phyloP scores from a whole-genome alignment of 2,888 invertebrate species.

The Hydrotaea diabolus region DNA sequence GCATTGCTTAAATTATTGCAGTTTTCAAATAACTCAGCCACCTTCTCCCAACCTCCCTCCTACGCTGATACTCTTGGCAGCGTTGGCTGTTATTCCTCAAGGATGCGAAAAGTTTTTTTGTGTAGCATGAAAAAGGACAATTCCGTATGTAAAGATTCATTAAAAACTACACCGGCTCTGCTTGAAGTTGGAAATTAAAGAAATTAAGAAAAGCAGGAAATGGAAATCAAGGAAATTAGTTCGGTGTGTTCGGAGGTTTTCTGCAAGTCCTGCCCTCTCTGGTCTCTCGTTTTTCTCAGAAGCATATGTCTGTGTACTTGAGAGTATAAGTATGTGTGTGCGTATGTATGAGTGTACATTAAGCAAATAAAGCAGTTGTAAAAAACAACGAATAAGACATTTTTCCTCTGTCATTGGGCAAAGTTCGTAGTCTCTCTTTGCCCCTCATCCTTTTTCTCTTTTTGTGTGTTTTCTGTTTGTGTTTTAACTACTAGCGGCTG shows the following conservation, averaged over 20 bases:
- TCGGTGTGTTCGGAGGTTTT: background rate
- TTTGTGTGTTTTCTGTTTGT: too few relatives aligned
- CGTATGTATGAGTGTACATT: conserved; percentile 9
- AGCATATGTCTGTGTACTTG: too few relatives aligned
- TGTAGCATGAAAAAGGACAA: conserved; percentile 20
- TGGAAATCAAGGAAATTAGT: conserved; percentile 31
- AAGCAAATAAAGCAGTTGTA: conserved; percentile 20
- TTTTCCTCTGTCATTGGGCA: background rate
- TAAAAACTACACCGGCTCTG: conserved; percentile 35
- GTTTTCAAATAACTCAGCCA: conserved; percentile 1
- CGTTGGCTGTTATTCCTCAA: background rate
- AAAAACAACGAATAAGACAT: conserved; percentile 11
- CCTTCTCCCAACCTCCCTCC: background rate
- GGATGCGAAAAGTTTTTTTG: background rate
- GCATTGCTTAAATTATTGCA: conserved; percentile 21
- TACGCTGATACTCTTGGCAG: too few relatives aligned
- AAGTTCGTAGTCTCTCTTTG: background rate
- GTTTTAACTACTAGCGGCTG: conserved; percentile 6
- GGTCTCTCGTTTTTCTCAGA: too few relatives aligned
- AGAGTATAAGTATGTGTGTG: background rate
- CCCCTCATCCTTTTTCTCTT: background rate
- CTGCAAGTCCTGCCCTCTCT: background rate
- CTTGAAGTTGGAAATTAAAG: conserved; percentile 34
- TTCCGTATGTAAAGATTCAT: conserved; percentile 38
- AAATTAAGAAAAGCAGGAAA: conserved; percentile 32